Evolutionary conservation across 1,140 invertebrate genomes (phyloP), one percentile per base, ranked within the genome.

Genomic region (Mactra quadrangularis): DNA sequence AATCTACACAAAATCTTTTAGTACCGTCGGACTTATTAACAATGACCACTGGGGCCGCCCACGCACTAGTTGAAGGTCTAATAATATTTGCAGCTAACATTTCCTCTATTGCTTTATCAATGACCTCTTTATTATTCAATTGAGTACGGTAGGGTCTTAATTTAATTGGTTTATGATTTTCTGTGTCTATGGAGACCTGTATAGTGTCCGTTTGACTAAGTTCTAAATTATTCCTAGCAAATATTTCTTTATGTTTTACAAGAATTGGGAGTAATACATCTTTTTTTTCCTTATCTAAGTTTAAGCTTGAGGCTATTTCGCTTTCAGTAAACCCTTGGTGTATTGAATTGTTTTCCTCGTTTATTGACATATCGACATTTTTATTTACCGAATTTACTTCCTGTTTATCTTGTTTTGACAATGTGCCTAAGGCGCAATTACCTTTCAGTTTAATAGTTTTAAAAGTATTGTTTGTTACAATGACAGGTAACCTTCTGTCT

Each of bases 141-240:
- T 66, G 85, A 13, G 83, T 85, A 19, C 85, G 59, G 25, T 85
- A 87, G 13, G 85, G 78, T 71, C 57, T 72, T 17, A 85, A 25
- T 78, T 82, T 87, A 17, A 87, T 82, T 15, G 72, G 83, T 1
- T 33, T n/a, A 38, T 83, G 71, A 0, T 82, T 33, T 9, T 70
- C 25, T 35, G 22, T 33, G 33, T 64, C 41, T 9, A 47, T 47
- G 7, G 7, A 17, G 7, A 47, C 17, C 17, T 47, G 7, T 47
- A 47, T 17, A 9, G 41, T 47, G 17, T 7, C 7, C 17, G 41
- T 47, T 47, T 47, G 41, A 47, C 41, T 47, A 47, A 47, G 41
- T 47, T 47, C 41, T 47, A 17, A 47, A 17, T 47, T 17, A 7
- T 47, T 47, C 7, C 7, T 9, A 9, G 41, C 41, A 17, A 47